Percentiles rank a stretch among this genome's conserved stretches.
phyloP scores from a whole-genome alignment of 2,113 vertebrate genomes.

The Siphamia tubifer region DNA sequence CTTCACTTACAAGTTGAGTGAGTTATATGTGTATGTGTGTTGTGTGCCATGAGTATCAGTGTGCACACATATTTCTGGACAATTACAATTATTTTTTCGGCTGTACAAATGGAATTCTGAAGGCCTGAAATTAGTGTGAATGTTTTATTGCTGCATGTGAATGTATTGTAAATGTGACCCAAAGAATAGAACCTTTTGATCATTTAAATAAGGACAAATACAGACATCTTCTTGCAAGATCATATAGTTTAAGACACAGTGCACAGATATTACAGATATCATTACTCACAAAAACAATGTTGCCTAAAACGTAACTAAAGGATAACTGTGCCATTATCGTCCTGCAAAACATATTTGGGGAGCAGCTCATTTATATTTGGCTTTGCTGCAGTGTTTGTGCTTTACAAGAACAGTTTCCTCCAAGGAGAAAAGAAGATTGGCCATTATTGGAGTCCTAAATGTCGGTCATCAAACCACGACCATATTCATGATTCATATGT shows the following conservation, averaged over 20 bases:
- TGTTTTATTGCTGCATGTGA: too few relatives aligned
- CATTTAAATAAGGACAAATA: background rate
- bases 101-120: slow-evolving; percentile 9
- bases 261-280: background rate
- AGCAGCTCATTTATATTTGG: background rate
- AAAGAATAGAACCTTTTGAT: background rate
- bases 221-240: background rate
- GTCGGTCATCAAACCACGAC: slow-evolving; percentile 15
- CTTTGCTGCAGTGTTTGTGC: background rate
- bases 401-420: background rate
- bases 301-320: background rate
- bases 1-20: too few relatives aligned
- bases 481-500: slow-evolving; percentile 23
- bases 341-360: background rate
- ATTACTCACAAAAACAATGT: background rate
- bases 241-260: background rate
- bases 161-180: background rate
- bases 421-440: slow-evolving; percentile 1
- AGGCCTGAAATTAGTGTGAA: background rate
- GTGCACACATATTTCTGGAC: slow-evolving; percentile 13
- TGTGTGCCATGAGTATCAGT: too few relatives aligned
- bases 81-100: slow-evolving; percentile 14
- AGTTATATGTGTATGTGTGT: too few relatives aligned
- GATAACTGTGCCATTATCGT: background rate
- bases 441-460: background rate